Percentiles rank a stretch among this genome's conserved stretches.
Evolutionary conservation across 1,140 invertebrate species (phyloP).

Genomic region (Brachionus angularis): DNA sequence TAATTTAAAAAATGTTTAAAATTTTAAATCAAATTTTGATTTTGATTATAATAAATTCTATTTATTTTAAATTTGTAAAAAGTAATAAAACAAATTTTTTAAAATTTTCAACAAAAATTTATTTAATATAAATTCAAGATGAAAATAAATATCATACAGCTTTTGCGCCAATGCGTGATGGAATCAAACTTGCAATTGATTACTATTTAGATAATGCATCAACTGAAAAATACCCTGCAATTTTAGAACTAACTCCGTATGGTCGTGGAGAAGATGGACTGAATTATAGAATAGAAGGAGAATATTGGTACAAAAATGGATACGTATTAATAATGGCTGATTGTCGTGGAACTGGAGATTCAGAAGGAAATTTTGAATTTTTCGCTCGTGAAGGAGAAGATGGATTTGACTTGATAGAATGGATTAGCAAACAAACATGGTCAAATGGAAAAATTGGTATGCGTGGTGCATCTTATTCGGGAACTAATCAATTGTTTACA

Average conservation of each 20-base stretch:
- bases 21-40: too few relatives aligned
- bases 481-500: constrained; percentile 29
- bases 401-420: constrained; percentile 36
- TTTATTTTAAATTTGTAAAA: too few relatives aligned
- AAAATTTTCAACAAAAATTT: too few relatives aligned
- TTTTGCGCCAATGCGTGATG: neutral
- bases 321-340: constrained; percentile 31
- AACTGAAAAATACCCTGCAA: neutral
- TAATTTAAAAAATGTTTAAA: too few relatives aligned
- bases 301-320: neutral
- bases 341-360: constrained; percentile 1
- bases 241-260: constrained; percentile 37
- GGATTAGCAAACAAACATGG: neutral
- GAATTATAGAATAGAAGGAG: neutral
- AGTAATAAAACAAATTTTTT: too few relatives aligned
- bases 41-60: too few relatives aligned
- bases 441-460: constrained; percentile 9
- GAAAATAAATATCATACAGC: neutral
- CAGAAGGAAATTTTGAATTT: constrained; percentile 19
- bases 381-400: constrained; percentile 9
- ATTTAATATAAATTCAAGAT: too few relatives aligned
- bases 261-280: neutral
- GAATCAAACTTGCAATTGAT: neutral
- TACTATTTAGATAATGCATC: neutral
- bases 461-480: constrained; percentile 6